phyloP scores from a whole-genome alignment of 1,140 invertebrate species.

The Pogonomyrmex barbatus region DNA sequence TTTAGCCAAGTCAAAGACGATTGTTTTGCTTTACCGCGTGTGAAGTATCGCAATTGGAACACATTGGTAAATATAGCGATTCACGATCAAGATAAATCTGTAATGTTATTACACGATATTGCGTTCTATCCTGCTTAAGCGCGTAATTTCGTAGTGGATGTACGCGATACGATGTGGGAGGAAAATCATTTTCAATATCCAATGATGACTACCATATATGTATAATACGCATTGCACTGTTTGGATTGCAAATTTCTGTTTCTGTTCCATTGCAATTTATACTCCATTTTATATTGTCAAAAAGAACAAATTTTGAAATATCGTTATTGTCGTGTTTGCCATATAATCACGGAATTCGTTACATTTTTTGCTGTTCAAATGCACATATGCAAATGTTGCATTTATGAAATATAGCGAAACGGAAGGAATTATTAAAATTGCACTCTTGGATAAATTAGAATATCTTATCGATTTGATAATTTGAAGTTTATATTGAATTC shows the following conservation, averaged over 20 bases:
- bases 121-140: constrained; percentile 42
- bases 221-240: not conserved
- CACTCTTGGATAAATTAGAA: not conserved
- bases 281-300: constrained; percentile 27
- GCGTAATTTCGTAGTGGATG: constrained; percentile 46
- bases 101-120: constrained; percentile 21
- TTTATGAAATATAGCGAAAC: not conserved
- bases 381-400: not conserved
- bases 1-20: constrained; percentile 54
- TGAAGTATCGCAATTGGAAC: constrained; percentile 45
- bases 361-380: not conserved
- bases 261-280: constrained; percentile 35
- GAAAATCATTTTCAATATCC: constrained; percentile 43
- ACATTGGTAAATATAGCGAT: constrained; percentile 41
- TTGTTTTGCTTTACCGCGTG: constrained; percentile 36
- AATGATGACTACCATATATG: not conserved
- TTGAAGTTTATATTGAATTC: not conserved
- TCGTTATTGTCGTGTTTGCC: constrained; percentile 27
- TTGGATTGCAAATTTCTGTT: constrained; percentile 43
- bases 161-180: constrained; percentile 1
- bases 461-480: not conserved
- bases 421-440: not conserved
- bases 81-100: constrained; percentile 58
- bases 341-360: not conserved
- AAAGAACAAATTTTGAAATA: constrained; percentile 35